phyloP scores from a whole-genome alignment of 2,888 invertebrate genomes.

The Entomobrya proxima region DNA sequence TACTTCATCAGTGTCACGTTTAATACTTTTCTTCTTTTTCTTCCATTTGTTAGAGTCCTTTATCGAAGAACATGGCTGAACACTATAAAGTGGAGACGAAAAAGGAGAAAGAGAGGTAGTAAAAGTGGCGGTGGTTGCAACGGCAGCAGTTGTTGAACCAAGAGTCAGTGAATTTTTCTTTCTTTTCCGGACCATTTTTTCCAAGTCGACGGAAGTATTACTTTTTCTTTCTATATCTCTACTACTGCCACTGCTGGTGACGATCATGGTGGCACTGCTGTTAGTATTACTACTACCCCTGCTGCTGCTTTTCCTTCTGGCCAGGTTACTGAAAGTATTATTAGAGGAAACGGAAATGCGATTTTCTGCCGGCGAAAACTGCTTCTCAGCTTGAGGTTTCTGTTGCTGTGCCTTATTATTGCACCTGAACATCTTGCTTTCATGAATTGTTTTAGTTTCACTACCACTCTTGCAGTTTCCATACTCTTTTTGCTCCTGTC shows the following conservation, averaged over 20 bases:
- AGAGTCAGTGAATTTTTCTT: conserved; percentile 51
- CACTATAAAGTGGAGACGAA: not conserved
- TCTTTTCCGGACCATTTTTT: conserved; percentile 59
- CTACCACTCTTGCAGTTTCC: conserved; percentile 36
- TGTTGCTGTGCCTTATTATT: not conserved
- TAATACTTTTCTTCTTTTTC: conserved; percentile 60
- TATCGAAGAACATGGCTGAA: conserved; percentile 42
- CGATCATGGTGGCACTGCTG: not conserved
- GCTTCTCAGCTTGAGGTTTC: not conserved
- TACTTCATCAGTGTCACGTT: conserved; percentile 66
- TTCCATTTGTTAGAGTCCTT: conserved; percentile 36
- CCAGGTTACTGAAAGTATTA: conserved; percentile 30
- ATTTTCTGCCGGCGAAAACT: conserved; percentile 40
- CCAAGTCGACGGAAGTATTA: conserved; percentile 20
- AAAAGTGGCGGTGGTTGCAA: conserved; percentile 21
- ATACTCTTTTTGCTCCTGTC: not conserved
- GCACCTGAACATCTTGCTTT: conserved; percentile 42
- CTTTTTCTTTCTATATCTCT: conserved; percentile 28
- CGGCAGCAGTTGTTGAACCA: not conserved
- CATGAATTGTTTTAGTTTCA: conserved; percentile 30
- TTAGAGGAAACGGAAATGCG: conserved; percentile 51
- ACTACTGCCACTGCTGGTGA: not conserved
- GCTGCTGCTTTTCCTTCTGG: not conserved
- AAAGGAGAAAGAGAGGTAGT: conserved; percentile 8
- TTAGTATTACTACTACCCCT: not conserved